phyloP scores from a whole-genome alignment of 2,113 vertebrate genomes.

The Elgaria multicarinata region DNA sequence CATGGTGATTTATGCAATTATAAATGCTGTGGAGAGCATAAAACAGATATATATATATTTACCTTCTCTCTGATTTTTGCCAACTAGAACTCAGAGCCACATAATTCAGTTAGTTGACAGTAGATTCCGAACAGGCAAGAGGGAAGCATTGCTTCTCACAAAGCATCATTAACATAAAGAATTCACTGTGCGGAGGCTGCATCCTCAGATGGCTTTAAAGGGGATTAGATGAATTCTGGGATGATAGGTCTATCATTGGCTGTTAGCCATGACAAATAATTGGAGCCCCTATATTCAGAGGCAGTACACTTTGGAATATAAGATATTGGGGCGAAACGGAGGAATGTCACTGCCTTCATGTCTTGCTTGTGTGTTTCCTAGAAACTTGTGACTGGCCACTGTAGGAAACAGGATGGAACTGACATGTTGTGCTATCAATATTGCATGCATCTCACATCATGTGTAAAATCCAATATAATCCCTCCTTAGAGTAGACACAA shows the following conservation, averaged over 20 bases:
- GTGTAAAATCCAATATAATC: no score
- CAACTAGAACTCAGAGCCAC: neutral
- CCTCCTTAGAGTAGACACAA: no score
- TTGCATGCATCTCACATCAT: neutral
- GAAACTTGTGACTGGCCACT: neutral
- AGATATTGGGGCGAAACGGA: neutral
- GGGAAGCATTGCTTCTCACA: neutral
- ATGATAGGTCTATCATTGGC: no score
- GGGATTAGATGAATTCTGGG: no score
- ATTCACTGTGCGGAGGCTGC: no score
- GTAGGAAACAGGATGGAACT: neutral
- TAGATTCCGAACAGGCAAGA: no score
- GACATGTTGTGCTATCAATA: neutral
- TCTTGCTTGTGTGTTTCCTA: neutral
- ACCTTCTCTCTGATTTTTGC: neutral
- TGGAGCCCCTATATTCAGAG: no score
- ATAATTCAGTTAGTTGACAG: neutral
- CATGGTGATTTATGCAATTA: no score
- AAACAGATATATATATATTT: neutral
- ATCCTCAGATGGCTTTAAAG: no score
- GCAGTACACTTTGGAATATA: no score
- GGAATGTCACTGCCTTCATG: neutral
- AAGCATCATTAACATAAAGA: neutral
- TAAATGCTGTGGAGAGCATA: no score
- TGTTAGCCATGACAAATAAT: no score